Evolutionary conservation across 2,113 vertebrate species (phyloP).

Genomic region (Beaufortia kweichowensis): DNA sequence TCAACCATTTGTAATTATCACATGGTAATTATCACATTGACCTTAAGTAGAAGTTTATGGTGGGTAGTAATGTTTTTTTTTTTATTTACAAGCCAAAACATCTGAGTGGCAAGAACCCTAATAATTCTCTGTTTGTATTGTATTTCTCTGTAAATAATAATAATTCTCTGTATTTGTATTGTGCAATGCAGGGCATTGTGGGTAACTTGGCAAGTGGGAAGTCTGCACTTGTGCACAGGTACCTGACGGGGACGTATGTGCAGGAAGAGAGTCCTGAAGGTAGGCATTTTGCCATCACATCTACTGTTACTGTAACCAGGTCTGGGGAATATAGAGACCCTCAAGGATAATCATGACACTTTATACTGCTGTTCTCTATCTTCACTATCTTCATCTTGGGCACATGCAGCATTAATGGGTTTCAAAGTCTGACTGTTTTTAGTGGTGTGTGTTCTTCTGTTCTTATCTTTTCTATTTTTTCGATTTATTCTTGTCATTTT

Average conservation of each 20-base stretch:
- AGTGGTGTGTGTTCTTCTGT: too few species aligned
- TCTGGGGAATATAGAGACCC: neutral
- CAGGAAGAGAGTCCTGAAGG: slow-evolving; percentile 99
- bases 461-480: too few species aligned
- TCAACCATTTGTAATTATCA: too few species aligned
- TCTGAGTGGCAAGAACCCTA: neutral
- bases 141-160: too few species aligned
- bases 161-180: neutral
- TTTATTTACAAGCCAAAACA: slow-evolving; percentile 2
- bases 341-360: too few species aligned
- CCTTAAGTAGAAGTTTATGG: too few species aligned
- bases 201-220: slow-evolving; percentile 97
- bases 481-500: too few species aligned
- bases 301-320: neutral
- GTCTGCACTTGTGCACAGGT: slow-evolving; percentile 95
- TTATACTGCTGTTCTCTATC: too few species aligned
- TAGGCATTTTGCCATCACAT: slow-evolving; percentile 59
- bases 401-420: neutral
- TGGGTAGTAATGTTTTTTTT: too few species aligned
- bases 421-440: neutral
- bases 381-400: neutral
- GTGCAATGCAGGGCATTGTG: slow-evolving; percentile 86
- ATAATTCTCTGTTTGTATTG: neutral
- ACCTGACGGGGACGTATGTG: slow-evolving; percentile 95
- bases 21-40: too few species aligned